These are phyloP conservation scores for Andrena haemorrhoa DNA, from an alignment of 2,888 invertebrate genomes.

Conservation along the genomic window DNA sequence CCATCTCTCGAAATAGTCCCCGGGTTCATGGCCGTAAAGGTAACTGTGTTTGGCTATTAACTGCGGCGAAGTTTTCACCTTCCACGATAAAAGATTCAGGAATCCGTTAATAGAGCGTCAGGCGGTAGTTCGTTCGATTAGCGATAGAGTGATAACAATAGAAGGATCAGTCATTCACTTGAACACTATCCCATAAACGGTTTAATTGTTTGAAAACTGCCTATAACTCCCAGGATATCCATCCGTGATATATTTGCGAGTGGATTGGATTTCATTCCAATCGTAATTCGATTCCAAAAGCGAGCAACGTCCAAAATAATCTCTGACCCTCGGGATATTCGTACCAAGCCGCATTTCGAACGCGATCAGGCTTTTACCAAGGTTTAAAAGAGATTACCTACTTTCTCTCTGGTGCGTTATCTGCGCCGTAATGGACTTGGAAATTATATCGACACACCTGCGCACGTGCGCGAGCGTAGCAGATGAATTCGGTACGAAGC, in stretches of 20 bases:
- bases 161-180: too few species aligned
- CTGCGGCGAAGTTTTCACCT: too few species aligned
- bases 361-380: constrained; percentile 4
- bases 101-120: too few species aligned
- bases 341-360: not conserved
- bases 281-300: not conserved
- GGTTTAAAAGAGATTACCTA: constrained; percentile 26
- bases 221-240: too few species aligned
- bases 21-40: not conserved
- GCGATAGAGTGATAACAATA: too few species aligned
- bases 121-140: too few species aligned
- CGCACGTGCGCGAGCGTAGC: not conserved
- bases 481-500: not conserved
- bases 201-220: too few species aligned
- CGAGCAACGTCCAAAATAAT: not conserved
- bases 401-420: not conserved
- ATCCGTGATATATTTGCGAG: too few species aligned
- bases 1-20: not conserved
- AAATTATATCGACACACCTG: not conserved
- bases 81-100: too few species aligned
- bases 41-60: too few species aligned
- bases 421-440: not conserved
- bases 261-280: too few species aligned
- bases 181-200: too few species aligned
- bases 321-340: not conserved